Base-by-base conservation (phyloP, 1,140 invertebrate genomes). In the Panagrolaimus sp. region DNA sequence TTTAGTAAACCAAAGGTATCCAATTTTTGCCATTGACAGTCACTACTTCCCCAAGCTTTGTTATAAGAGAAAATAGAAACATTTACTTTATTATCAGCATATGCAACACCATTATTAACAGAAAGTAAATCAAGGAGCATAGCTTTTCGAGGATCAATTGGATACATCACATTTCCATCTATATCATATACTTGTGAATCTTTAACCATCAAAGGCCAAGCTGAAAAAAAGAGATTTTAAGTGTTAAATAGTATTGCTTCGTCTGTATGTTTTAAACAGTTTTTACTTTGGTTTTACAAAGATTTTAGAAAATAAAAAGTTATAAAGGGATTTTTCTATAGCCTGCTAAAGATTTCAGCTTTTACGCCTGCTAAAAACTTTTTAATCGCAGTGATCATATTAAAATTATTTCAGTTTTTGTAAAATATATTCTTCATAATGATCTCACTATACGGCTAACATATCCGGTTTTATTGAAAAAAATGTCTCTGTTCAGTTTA, bases 91-190 rank as follows among this genome's bases (percentile, higher is more conserved):
- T 63, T 63, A 43, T 31, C 62, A 3, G 7, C 13, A 43, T 63
- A 63, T 9, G 27, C 62, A 38, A 42, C 27, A 20, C 62, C 62
- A 43, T 63, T 63, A 27, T 63, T 63, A 43, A 43, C 9, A 16
- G 62, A 9, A 16, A 42, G 14, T 11, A 63, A 43, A 5, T 63
- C 62, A 43, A 63, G 62, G 11, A 20, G 9, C 62, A 63, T 63
- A 0, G 62, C 16, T 20, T 42, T 63, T 43, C 38, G 27, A 5
- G 42, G 27, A 16, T 63, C 38, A 43, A 63, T 43, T 31, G 62
- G 62, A 43, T 63, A 63, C 62, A 63, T 63, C 0, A 27, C 16
- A 27, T 8, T 43, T 31, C 62, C 62, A 42, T 63, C 62, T n/a
- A 14, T 31, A 16, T 16, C 27, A 14, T 31, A 63, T n/a, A 63